Base-by-base conservation (phyloP, 2,797 vertebrate species). In the Monodelphis domestica region DNA sequence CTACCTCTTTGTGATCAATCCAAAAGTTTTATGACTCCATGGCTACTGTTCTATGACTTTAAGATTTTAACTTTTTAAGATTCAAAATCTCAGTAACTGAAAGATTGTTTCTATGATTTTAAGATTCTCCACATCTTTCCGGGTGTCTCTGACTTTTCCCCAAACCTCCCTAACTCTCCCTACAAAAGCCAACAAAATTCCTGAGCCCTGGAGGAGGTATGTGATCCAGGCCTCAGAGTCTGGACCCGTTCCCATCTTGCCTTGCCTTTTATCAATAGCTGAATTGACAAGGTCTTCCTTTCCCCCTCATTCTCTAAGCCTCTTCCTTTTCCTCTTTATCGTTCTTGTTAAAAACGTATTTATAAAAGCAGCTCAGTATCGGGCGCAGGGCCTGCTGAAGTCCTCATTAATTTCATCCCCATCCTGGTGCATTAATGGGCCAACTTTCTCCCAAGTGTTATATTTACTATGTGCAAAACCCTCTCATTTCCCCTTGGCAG, bases 401-500 rank as follows among this genome's bases (percentile, higher is more conserved):
- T 84, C 70, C 70, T 84, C 70, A 84, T 84, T 84, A 84, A 84
- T 84, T 84, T 84, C 70, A 84, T 84, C 70, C 38, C 70, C 70
- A 45, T 84, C 70, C 70, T 84, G 70, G 70, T 84, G 70, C 38
- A 84, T 84, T 84, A 84, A 84, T 84, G 70, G 70, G 70, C 70
- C 70, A 84, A 84, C 70, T 84, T 84, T 84, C 70, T 84, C 70
- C 70, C 70, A 84, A 84, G 70, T 84, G 70, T 84, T 84, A 84
- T 84, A 84, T 84, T 84, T 84, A 84, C 70, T 84, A 84, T 84
- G 70, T 84, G 70, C 70, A 84, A 84, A 84, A 45, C 70, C 70
- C 70, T 84, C 70, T 84, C 70, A 84, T 84, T 84, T 84, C 70
- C 70, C 70, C 70, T 84, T 84, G 70, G 70, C 70, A 84, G 70